Conservation (phyloP, 2,888 invertebrate species). For the Callosobruchus maculatus region DNA sequence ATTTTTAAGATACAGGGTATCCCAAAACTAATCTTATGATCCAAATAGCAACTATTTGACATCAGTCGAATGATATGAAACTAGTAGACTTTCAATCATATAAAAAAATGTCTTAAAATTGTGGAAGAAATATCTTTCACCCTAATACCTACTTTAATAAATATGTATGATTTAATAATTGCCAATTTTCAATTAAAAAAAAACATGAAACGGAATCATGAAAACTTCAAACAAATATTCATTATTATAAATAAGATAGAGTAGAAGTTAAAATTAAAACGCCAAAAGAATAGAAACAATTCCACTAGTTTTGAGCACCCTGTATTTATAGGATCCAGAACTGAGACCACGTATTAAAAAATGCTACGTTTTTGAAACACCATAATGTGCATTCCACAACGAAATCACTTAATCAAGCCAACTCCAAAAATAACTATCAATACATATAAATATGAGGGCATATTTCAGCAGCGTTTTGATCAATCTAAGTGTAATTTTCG, state of each 20-base stretch:
- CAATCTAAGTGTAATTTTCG: background rate
- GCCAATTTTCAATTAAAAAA: too few species aligned
- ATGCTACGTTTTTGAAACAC: conserved; percentile 5
- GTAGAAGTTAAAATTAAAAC: too few species aligned
- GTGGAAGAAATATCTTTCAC: too few species aligned
- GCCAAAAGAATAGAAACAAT: too few species aligned
- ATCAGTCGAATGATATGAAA: too few species aligned
- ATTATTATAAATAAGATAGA: too few species aligned
- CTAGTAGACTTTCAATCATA: too few species aligned
- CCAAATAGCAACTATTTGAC: too few species aligned
- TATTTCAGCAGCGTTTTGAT: background rate
- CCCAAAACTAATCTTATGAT: background rate
- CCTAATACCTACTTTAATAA: too few species aligned
- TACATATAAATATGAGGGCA: background rate
- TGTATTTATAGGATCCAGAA: background rate
- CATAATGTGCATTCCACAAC: background rate
- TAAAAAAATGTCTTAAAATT: too few species aligned
- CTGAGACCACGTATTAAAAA: conserved; percentile 7
- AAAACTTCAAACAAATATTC: background rate
- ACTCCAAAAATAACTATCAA: background rate
- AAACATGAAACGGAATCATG: background rate
- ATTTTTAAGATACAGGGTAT: background rate
- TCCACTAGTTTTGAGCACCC: background rate
- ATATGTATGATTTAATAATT: too few species aligned
- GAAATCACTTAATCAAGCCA: background rate